phyloP scores from a whole-genome alignment of 2,888 invertebrate species.

The Malacosoma neustria region DNA sequence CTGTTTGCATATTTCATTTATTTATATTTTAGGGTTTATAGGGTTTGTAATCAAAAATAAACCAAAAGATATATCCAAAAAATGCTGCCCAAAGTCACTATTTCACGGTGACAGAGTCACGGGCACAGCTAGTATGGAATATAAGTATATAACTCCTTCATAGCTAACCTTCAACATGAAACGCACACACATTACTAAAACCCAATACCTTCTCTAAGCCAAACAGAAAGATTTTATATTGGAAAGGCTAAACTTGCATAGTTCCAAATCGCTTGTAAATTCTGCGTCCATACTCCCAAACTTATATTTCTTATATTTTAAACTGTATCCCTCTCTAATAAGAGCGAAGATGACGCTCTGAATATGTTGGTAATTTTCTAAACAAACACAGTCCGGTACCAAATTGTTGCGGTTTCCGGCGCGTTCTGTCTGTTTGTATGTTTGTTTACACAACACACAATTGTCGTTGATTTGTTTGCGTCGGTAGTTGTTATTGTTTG shows the following conservation, averaged over 20 bases:
- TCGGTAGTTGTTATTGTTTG: conserved; percentile 18
- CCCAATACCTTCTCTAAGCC: conserved; percentile 20
- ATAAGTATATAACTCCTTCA: no score
- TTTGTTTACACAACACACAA: conserved; percentile 33
- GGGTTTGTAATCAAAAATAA: no score
- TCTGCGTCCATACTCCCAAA: conserved; percentile 21
- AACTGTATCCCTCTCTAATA: conserved; percentile 7
- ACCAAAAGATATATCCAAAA: no score
- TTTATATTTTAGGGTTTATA: no score
- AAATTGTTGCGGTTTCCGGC: conserved; percentile 50
- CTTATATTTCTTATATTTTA: conserved; percentile 6
- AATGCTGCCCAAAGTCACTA: no score
- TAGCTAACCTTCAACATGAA: no score
- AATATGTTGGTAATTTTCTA: conserved; percentile 35
- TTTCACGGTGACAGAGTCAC: no score
- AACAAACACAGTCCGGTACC: conserved; percentile 43
- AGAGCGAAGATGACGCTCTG: conserved; percentile 10
- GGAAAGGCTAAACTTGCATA: conserved; percentile 28
- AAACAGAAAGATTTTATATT: conserved; percentile 35
- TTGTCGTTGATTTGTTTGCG: conserved; percentile 47
- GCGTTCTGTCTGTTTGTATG: conserved; percentile 32
- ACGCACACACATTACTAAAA: conserved; percentile 8
- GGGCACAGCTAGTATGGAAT: no score
- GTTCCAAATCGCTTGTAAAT: conserved; percentile 35
- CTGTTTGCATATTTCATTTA: no score